Conservation (phyloP, 2,888 invertebrate genomes). For the Dasysyrphus tricinctus region DNA sequence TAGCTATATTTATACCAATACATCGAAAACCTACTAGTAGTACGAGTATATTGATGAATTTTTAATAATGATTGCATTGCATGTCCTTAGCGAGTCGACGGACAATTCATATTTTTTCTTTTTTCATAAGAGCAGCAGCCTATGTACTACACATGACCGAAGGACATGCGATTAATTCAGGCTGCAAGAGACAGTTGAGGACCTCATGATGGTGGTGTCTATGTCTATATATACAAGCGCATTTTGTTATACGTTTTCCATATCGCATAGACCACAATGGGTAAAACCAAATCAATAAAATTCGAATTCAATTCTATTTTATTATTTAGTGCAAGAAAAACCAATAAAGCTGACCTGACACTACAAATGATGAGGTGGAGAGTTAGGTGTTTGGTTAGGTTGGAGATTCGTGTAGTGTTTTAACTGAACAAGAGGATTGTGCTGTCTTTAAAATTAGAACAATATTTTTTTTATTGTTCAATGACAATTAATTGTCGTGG, state of each 20-base stretch:
- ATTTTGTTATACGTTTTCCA: slow-evolving; percentile 38
- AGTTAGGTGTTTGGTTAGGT: background rate
- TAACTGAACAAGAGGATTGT: background rate
- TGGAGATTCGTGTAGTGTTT: slow-evolving; percentile 15
- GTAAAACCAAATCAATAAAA: slow-evolving; percentile 67
- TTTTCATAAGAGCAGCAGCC: slow-evolving; percentile 4
- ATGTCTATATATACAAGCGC: slow-evolving; percentile 31
- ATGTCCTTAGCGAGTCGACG: slow-evolving; percentile 66
- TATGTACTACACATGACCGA: slow-evolving; percentile 50
- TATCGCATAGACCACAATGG: slow-evolving; percentile 34
- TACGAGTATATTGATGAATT: slow-evolving; percentile 63
- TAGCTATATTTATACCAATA: slow-evolving; percentile 30
- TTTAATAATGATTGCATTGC: slow-evolving; percentile 78
- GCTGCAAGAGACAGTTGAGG: slow-evolving; percentile 26
- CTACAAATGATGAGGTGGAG: background rate
- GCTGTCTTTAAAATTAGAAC: slow-evolving; percentile 42
- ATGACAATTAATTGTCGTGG: slow-evolving; percentile 44
- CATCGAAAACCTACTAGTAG: slow-evolving; percentile 38
- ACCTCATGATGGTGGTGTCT: background rate
- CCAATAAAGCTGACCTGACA: slow-evolving; percentile 55
- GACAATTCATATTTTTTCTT: slow-evolving; percentile 59
- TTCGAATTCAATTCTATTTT: slow-evolving; percentile 58
- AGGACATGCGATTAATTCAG: slow-evolving; percentile 64
- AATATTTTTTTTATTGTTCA: background rate
- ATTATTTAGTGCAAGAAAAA: slow-evolving; percentile 66